phyloP scores from a whole-genome alignment of 2,797 vertebrate genomes.

The Clarias platycephalus region DNA sequence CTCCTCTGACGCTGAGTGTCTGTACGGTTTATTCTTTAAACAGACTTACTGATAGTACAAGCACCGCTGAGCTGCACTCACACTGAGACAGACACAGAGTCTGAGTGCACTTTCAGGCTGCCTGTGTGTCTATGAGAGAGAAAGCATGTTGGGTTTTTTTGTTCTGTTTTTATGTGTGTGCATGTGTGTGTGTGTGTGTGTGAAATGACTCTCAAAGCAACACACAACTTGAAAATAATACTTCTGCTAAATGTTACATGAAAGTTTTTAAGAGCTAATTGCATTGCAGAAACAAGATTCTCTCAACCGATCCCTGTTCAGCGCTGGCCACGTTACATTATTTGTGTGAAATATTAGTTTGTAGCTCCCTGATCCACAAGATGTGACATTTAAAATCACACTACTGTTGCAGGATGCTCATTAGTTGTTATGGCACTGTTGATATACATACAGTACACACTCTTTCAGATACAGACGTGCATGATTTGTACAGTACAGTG shows the following conservation, averaged over 20 bases:
- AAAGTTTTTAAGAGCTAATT: neutral
- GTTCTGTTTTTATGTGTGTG: neutral
- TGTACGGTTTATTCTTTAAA: constrained; percentile 60
- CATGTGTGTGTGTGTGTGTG: neutral
- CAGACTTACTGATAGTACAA: constrained; percentile 48
- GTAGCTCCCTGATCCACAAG: neutral
- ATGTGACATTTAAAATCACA: neutral
- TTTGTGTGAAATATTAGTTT: neutral
- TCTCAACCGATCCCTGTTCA: neutral
- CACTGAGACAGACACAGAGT: constrained; percentile 17
- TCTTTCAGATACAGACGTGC: neutral
- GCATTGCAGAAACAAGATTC: neutral
- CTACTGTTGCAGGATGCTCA: neutral
- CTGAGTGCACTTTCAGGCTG: neutral
- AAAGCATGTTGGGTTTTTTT: neutral
- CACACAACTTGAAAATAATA: constrained; percentile 13
- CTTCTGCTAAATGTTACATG: constrained; percentile 8
- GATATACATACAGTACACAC: neutral
- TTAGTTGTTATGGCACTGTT: neutral
- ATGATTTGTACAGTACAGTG: neutral
- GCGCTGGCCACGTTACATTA: neutral
- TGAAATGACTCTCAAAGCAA: constrained; percentile 19
- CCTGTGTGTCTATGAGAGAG: constrained; percentile 16
- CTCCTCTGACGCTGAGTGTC: constrained; percentile 55
- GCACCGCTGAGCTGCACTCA: constrained; percentile 37